Evolutionary conservation across 1,140 invertebrate genomes (phyloP).

Genomic region (Ptiloglossa arizonensis): DNA sequence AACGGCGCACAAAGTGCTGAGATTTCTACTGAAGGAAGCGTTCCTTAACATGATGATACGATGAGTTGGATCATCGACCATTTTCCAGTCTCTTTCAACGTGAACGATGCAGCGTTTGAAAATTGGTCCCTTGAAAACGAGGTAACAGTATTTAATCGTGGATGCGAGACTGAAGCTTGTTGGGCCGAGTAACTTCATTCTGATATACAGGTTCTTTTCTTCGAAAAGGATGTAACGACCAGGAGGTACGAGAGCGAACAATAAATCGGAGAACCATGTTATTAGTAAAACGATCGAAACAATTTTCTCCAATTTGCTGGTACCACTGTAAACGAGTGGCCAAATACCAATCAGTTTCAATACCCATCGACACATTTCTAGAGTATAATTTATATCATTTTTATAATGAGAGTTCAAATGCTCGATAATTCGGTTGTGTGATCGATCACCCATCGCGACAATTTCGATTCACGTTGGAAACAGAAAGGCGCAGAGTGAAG

Average conservation of each 20-base stretch:
- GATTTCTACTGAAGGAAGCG: constrained; percentile 37
- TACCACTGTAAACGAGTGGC: constrained; percentile 26
- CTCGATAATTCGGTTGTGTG: not conserved
- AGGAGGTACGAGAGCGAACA: constrained; percentile 48
- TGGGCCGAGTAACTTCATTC: constrained; percentile 55
- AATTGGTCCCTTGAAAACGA: not conserved
- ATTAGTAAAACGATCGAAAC: not conserved
- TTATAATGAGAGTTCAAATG: constrained; percentile 4
- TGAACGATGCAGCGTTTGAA: constrained; percentile 50
- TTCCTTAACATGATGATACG: constrained; percentile 50
- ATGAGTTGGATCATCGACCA: constrained; percentile 15
- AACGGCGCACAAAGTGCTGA: constrained; percentile 38
- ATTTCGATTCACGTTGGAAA: not conserved
- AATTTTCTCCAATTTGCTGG: constrained; percentile 15
- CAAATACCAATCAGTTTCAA: constrained; percentile 67
- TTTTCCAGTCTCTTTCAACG: constrained; percentile 61
- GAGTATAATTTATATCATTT: constrained; percentile 47
- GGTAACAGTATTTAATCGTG: constrained; percentile 56
- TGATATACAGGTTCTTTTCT: not conserved
- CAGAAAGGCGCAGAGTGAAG: not conserved
- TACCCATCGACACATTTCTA: constrained; percentile 56
- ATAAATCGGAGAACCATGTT: constrained; percentile 19
- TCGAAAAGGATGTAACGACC: constrained; percentile 15
- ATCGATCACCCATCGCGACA: constrained; percentile 7
- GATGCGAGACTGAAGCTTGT: constrained; percentile 53